A percentile compares a stretch with the other conserved stretches of the same genome.
These are phyloP conservation scores for Eumaeus atala DNA, from an alignment of 1,140 invertebrate genomes.

Conservation along the genomic window DNA sequence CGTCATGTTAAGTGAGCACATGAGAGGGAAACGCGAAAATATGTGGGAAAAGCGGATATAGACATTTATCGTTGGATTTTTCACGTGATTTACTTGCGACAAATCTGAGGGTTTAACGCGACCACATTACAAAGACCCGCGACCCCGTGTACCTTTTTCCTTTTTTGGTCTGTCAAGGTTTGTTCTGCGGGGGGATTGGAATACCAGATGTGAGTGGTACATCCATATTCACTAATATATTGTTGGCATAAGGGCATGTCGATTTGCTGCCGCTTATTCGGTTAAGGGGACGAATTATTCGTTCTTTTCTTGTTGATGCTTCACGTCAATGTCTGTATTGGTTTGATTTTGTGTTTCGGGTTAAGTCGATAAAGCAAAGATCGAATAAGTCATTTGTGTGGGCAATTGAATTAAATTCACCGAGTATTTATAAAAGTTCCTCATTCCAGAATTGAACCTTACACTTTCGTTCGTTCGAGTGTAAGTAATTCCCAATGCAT, in stretches of 20 bases:
- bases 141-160: constrained; percentile 16
- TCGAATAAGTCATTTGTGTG: no score
- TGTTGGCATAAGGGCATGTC: constrained; percentile 58
- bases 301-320: constrained; percentile 49
- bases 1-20: constrained; percentile 71
- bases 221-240: constrained; percentile 57
- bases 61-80: constrained; percentile 70
- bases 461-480: no score
- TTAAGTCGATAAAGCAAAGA: no score
- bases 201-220: constrained; percentile 35
- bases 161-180: constrained; percentile 17
- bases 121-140: constrained; percentile 36
- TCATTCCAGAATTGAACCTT: no score
- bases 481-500: no score
- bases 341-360: no score
- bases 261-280: constrained; percentile 59
- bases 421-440: no score
- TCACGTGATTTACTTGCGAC: constrained; percentile 66
- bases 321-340: constrained; percentile 27
- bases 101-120: constrained; percentile 60
- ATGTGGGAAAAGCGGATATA: constrained; percentile 72
- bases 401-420: no score
- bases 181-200: constrained; percentile 12
- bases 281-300: constrained; percentile 55
- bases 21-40: constrained; percentile 70